phyloP scores from a whole-genome alignment of 1,140 invertebrate genomes.

The Elymnias hypermnestra region DNA sequence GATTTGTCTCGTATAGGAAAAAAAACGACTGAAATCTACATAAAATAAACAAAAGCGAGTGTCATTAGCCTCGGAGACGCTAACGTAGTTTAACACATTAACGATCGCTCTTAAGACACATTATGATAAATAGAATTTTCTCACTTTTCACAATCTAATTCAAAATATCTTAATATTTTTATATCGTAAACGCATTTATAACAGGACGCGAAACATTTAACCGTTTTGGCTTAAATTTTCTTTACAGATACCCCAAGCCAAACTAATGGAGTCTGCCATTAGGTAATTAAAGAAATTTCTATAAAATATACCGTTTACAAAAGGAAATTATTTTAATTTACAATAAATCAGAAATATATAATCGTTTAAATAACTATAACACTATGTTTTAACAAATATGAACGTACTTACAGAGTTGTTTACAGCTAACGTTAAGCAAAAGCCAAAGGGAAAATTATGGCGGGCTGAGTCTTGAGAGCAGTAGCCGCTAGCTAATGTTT shows the following conservation, averaged over 20 bases:
- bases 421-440: constrained; percentile 56
- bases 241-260: constrained; percentile 31
- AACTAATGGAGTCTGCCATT: constrained; percentile 53
- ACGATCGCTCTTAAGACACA: not conserved
- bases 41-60: constrained; percentile 27
- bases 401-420: constrained; percentile 61
- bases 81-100: constrained; percentile 15
- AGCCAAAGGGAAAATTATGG: constrained; percentile 61
- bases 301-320: constrained; percentile 1
- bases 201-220: no score
- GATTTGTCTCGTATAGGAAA: no score
- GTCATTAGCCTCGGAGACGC: constrained; percentile 29
- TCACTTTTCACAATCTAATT: no score
- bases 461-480: constrained; percentile 47
- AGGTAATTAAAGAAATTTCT: constrained; percentile 22
- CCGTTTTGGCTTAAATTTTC: no score
- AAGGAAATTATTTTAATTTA: constrained; percentile 5
- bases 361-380: no score
- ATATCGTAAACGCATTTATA: no score
- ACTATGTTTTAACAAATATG: no score
- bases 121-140: not conserved
- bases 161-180: no score
- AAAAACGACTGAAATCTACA: no score
- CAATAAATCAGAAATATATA: no score
- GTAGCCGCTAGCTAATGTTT: constrained; percentile 41